Evolutionary conservation across 2,888 invertebrate genomes (phyloP).

Genomic region (Carabus problematicus): DNA sequence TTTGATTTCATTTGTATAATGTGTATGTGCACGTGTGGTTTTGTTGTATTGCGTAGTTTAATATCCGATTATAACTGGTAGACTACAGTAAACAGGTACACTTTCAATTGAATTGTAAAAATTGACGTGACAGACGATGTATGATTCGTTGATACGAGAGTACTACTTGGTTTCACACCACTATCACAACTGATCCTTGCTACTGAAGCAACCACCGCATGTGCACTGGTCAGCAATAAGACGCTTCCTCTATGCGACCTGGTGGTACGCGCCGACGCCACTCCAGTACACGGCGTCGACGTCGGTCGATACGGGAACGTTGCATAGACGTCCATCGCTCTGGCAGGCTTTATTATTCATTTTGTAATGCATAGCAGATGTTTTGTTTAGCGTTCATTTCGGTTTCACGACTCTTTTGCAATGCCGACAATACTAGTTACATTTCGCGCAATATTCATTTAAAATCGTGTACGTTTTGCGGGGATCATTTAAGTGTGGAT

Average conservation of each 20-base stretch:
- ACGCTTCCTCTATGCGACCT: no score
- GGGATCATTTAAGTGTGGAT: no score
- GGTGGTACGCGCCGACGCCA: neutral
- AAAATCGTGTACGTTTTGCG: no score
- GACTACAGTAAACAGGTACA: conserved; percentile 1
- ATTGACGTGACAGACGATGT: no score
- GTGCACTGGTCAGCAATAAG: neutral
- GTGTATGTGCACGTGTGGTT: no score
- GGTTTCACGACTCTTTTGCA: conserved; percentile 1
- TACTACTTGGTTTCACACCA: neutral
- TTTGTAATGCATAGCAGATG: conserved; percentile 33
- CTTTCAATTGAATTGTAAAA: no score
- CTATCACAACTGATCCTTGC: neutral
- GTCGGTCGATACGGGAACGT: conserved; percentile 19
- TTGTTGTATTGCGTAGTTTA: neutral
- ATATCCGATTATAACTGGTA: neutral
- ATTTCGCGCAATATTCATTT: no score
- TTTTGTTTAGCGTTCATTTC: conserved; percentile 20
- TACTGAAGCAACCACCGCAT: neutral
- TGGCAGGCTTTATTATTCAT: conserved; percentile 21
- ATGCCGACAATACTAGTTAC: neutral
- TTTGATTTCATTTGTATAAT: neutral
- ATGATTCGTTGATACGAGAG: neutral
- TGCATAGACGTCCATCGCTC: conserved; percentile 27
- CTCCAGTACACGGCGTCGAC: conserved; percentile 11